These are phyloP conservation scores for Vulpes ferrilata DNA, from an alignment of 2,113 vertebrate species.

Conservation along the genomic window DNA sequence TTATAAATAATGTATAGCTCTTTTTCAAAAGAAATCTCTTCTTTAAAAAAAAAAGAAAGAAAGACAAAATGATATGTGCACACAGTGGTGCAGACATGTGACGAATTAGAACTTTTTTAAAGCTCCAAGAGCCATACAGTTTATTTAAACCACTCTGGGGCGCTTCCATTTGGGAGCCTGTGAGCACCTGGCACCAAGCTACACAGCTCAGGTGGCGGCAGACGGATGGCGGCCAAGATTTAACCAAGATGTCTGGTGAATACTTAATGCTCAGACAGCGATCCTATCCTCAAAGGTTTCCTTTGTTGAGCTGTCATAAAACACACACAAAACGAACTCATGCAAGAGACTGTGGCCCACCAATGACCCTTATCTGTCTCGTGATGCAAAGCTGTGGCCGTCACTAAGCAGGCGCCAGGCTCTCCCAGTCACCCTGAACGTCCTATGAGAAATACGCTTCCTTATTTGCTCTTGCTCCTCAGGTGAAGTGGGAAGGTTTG, in stretches of 20 bases:
- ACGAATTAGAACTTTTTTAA: constrained; percentile 61
- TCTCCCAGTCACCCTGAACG: background rate
- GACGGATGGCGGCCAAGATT: background rate
- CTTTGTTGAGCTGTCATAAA: constrained; percentile 45
- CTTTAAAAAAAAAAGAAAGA: constrained; percentile 71
- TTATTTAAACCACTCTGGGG: constrained; percentile 63
- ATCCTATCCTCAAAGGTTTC: background rate
- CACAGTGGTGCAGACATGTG: constrained; percentile 63
- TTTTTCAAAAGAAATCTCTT: constrained; percentile 71
- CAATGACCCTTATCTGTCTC: background rate
- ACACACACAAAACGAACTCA: constrained; percentile 23
- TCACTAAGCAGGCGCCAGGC: background rate
- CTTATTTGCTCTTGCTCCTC: background rate
- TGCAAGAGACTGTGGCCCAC: background rate
- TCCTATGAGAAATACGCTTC: background rate
- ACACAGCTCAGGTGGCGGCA: fast-evolving
- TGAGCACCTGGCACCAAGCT: background rate
- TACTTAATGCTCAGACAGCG: constrained; percentile 3
- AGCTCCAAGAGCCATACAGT: background rate
- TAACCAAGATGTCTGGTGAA: background rate
- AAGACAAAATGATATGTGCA: constrained; percentile 59
- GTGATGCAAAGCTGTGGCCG: background rate
- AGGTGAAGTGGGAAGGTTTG: background rate
- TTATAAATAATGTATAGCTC: constrained; percentile 72
- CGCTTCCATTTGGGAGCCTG: background rate